A percentile compares a stretch with the other conserved stretches of the same genome.
Evolutionary conservation across 2,797 vertebrate genomes (phyloP).

Genomic region (Urosaurus nigricauda): DNA sequence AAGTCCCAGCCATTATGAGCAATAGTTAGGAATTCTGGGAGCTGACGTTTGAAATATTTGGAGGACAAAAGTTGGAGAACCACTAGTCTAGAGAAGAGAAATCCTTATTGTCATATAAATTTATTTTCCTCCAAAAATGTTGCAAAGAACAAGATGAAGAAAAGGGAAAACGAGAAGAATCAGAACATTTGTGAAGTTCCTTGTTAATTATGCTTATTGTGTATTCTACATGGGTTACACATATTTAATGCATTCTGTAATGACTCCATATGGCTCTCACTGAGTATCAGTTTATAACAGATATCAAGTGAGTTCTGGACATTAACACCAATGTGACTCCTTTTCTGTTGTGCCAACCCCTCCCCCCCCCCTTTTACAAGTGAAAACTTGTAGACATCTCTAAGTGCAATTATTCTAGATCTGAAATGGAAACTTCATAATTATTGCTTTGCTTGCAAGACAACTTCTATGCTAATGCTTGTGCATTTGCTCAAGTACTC

Average conservation of each 20-base stretch:
- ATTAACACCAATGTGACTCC: not conserved
- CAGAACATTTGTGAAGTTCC: not conserved
- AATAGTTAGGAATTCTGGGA: too few relatives aligned
- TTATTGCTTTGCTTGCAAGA: conserved; percentile 15
- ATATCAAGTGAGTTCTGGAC: not conserved
- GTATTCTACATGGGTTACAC: not conserved
- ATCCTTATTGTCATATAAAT: not conserved
- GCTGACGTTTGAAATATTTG: too few relatives aligned
- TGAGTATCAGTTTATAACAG: not conserved
- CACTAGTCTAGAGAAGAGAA: not conserved
- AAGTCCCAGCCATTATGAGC: too few relatives aligned
- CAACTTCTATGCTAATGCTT: conserved; percentile 29
- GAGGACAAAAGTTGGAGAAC: too few relatives aligned
- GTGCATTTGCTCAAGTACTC: conserved; percentile 30
- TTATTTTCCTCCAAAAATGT: not conserved
- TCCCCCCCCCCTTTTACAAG: not conserved
- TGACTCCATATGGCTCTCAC: not conserved
- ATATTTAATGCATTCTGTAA: not conserved
- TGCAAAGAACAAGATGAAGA: not conserved
- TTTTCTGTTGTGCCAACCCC: not conserved
- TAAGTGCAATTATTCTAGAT: conserved; percentile 26
- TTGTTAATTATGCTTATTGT: not conserved
- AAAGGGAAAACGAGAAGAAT: not conserved
- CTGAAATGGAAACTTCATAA: conserved; percentile 34
- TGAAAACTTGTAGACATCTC: conserved; percentile 9